A percentile compares a stretch with the other conserved stretches of the same genome.
Conservation (phyloP, 2,888 invertebrate species). For the Trissolcus japonicus region DNA sequence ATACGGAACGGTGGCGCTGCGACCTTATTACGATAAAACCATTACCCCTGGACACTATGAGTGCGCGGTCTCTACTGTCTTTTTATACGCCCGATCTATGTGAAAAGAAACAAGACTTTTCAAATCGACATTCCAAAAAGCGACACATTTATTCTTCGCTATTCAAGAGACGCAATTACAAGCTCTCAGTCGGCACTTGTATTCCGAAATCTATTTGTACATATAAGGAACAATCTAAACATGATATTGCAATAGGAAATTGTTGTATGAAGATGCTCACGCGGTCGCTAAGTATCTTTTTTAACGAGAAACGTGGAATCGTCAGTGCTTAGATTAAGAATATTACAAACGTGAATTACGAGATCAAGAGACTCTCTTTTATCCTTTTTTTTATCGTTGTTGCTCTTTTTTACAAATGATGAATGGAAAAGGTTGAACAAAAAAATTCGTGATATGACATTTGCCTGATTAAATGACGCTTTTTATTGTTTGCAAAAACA, state of each 20-base stretch:
- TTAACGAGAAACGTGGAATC: conserved; percentile 53
- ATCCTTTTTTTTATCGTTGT: conserved; percentile 14
- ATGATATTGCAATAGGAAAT: conserved; percentile 68
- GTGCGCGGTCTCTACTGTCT: conserved; percentile 31
- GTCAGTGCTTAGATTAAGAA: conserved; percentile 43
- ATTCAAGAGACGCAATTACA: conserved; percentile 17
- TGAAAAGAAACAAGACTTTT: conserved; percentile 32
- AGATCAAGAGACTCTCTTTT: conserved; percentile 21
- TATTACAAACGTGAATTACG: conserved; percentile 23
- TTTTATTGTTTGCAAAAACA: conserved; percentile 4
- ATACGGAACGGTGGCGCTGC: conserved; percentile 38
- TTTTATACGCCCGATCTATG: conserved; percentile 13
- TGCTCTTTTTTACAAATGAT: conserved; percentile 13
- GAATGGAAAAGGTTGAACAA: conserved; percentile 16
- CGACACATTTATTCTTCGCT: conserved; percentile 15
- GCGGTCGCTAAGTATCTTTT: conserved; percentile 59
- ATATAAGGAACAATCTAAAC: conserved; percentile 51
- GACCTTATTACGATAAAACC: conserved; percentile 39
- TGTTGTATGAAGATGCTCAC: conserved; percentile 65
- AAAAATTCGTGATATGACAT: conserved; percentile 27
- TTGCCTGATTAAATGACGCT: conserved; percentile 17
- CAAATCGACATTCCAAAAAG: conserved; percentile 44
- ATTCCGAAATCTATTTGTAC: conserved; percentile 42
- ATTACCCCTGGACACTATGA: conserved; percentile 29
- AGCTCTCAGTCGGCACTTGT: conserved; percentile 23